Conservation (phyloP, 2,888 invertebrate species). For the Drosophila rubida region DNA sequence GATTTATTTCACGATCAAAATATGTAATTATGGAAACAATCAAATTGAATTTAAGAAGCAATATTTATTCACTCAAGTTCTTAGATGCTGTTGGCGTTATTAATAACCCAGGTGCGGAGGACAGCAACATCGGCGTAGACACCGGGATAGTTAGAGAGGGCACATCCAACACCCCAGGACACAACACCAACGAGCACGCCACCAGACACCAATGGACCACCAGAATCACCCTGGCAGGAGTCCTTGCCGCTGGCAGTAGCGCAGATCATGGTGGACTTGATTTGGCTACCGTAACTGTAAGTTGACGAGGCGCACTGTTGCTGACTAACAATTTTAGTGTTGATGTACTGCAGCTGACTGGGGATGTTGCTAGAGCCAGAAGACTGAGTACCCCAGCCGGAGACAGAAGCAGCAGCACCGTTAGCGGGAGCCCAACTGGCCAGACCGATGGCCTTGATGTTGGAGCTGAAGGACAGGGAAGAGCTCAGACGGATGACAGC, state of each 20-base stretch:
- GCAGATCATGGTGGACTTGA: constrained; percentile 67
- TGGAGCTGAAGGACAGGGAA: constrained; percentile 83
- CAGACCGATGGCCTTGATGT: constrained; percentile 84
- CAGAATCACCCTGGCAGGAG: constrained; percentile 81
- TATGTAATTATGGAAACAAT: too few species aligned
- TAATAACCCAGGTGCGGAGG: constrained; percentile 55
- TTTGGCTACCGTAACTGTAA: constrained; percentile 79
- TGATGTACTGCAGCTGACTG: constrained; percentile 85
- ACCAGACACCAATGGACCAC: constrained; percentile 77
- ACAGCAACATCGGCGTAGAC: constrained; percentile 70
- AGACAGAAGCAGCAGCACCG: constrained; percentile 56
- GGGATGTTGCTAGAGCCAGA: constrained; percentile 61
- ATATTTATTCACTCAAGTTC: too few species aligned
- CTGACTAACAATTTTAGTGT: constrained; percentile 83
- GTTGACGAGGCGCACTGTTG: constrained; percentile 81
- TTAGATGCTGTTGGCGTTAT: constrained; percentile 22
- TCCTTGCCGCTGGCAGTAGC: constrained; percentile 70
- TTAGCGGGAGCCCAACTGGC: constrained; percentile 60
- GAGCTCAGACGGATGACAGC: constrained; percentile 86
- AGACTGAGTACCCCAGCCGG: constrained; percentile 74
- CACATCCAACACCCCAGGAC: constrained; percentile 81
- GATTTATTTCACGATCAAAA: too few species aligned
- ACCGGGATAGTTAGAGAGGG: constrained; percentile 67
- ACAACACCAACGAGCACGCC: constrained; percentile 74
- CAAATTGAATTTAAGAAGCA: too few species aligned